Evolutionary conservation across 2,888 invertebrate species (phyloP).

Genomic region (Hedya salicella): DNA sequence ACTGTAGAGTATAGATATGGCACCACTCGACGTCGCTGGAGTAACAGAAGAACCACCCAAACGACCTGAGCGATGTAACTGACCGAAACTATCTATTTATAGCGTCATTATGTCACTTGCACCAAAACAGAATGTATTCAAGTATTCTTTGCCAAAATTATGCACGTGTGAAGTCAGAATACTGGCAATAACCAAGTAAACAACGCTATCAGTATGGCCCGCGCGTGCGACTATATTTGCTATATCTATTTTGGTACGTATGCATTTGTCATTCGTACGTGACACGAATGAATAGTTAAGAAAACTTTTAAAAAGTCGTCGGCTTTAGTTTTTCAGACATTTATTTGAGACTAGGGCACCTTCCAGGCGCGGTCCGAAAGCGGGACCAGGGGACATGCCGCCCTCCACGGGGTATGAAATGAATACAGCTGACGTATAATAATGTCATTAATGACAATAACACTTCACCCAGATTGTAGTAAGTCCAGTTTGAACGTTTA

Average conservation of each 20-base stretch:
- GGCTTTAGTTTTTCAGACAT: background rate
- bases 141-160: slow-evolving; percentile 20
- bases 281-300: background rate
- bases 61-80: background rate
- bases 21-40: no score
- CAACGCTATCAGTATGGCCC: slow-evolving; percentile 9
- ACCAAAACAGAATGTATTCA: background rate
- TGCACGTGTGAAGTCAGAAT: slow-evolving; percentile 11
- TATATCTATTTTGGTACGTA: slow-evolving; percentile 27
- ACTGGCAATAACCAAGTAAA: slow-evolving; percentile 20
- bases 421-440: no score
- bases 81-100: slow-evolving; percentile 3
- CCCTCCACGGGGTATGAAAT: no score
- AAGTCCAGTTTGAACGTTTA: no score
- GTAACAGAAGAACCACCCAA: no score
- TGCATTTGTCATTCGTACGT: slow-evolving; percentile 25
- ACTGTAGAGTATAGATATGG: no score
- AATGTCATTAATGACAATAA: no score
- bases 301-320: background rate
- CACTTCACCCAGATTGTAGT: no score
- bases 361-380: no score
- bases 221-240: slow-evolving; percentile 8
- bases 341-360: no score
- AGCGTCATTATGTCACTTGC: slow-evolving; percentile 4
- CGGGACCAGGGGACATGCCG: no score